Conservation (phyloP, 2,888 invertebrate species). For the Lapara coniferarum region DNA sequence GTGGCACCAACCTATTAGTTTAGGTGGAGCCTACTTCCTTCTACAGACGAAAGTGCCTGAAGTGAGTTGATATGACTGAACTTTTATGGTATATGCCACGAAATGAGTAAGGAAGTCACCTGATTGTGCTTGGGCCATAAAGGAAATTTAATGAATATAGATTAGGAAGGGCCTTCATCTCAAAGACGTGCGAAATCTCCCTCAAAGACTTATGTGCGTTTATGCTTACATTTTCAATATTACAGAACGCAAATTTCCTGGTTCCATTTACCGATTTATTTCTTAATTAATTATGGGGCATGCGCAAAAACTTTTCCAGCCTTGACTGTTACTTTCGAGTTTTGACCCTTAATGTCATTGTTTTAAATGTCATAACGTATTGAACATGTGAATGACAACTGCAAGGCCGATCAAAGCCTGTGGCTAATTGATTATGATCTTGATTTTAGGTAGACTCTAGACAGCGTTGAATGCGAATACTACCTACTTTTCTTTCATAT, state of each 20-base stretch:
- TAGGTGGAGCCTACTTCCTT: no score
- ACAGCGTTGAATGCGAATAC: not conserved
- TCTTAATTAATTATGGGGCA: not conserved
- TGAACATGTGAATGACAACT: slow-evolving; percentile 11
- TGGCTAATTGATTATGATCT: not conserved
- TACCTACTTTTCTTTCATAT: not conserved
- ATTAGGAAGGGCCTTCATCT: no score
- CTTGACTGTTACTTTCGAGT: not conserved
- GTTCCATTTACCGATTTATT: not conserved
- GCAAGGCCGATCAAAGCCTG: not conserved
- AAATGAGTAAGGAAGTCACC: no score
- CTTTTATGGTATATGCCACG: no score
- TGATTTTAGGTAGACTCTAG: not conserved
- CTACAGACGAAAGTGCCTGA: no score
- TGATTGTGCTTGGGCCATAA: no score
- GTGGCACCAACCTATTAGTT: no score
- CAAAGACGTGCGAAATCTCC: no score
- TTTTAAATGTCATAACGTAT: slow-evolving; percentile 12
- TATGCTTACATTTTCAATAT: no score
- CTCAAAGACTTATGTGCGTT: no score
- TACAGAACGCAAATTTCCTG: not conserved
- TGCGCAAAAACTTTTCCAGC: not conserved
- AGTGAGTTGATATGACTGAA: no score
- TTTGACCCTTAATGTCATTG: slow-evolving; percentile 14
- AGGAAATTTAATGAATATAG: no score